Percentiles rank a stretch among this genome's conserved stretches.
Conservation (phyloP, 2,888 invertebrate species). For the Cryptocephalus primarius region DNA sequence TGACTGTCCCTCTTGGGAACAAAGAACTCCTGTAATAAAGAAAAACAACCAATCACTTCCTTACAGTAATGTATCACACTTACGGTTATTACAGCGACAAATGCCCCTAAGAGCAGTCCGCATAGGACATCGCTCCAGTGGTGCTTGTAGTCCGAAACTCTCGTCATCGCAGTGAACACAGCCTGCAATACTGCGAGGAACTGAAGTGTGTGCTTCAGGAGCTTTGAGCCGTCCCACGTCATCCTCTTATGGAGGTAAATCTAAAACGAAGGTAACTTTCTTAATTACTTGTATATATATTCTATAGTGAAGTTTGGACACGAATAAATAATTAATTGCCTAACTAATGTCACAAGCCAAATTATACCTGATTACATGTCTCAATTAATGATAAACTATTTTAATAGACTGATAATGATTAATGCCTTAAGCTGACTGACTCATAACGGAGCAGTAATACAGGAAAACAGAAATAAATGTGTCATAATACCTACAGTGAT, state of each 20-base stretch:
- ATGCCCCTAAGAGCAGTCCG: conserved; percentile 62
- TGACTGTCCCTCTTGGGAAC: too few species aligned
- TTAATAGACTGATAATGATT: too few species aligned
- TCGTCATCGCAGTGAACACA: conserved; percentile 78
- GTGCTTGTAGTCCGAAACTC: conserved; percentile 94
- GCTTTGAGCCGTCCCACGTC: conserved; percentile 67
- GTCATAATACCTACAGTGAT: too few species aligned
- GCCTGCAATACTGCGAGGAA: conserved; percentile 67
- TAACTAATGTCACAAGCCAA: too few species aligned
- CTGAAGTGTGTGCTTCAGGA: conserved; percentile 79
- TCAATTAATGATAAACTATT: too few species aligned
- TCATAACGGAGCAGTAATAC: too few species aligned
- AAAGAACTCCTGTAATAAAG: not conserved
- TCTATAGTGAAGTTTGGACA: too few species aligned
- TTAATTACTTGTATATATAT: not conserved
- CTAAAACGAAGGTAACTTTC: conserved; percentile 38
- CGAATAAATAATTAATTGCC: too few species aligned
- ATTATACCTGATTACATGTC: too few species aligned
- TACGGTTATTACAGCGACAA: conserved; percentile 59
- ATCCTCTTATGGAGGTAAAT: conserved; percentile 81
- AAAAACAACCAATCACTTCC: not conserved
- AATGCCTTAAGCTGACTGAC: too few species aligned
- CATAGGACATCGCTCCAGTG: conserved; percentile 95
- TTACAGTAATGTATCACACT: conserved; percentile 30
- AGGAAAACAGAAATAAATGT: too few species aligned